Evolutionary conservation across 2,888 invertebrate genomes (phyloP).

Genomic region (Metallyticus violacea): DNA sequence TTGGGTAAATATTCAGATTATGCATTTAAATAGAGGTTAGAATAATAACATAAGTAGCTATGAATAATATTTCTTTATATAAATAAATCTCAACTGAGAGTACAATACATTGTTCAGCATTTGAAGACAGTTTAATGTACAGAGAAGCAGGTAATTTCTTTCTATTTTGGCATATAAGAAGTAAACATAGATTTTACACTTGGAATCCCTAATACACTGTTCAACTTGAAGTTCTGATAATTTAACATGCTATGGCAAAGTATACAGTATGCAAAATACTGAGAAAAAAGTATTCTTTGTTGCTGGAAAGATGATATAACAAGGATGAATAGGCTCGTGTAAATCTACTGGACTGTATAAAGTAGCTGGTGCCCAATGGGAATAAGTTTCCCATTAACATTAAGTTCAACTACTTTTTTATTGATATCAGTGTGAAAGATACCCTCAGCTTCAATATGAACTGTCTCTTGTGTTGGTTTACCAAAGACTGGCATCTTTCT

Average conservation of each 20-base stretch:
- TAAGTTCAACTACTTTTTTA: constrained; percentile 25
- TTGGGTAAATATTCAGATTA: no score
- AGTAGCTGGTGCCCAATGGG: constrained; percentile 14
- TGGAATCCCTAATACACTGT: neutral
- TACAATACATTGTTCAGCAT: neutral
- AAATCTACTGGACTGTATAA: constrained; percentile 22
- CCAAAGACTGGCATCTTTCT: constrained; percentile 70
- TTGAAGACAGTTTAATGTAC: neutral
- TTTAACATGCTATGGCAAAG: neutral
- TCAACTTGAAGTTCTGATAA: no score
- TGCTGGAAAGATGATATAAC: no score
- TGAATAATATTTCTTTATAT: neutral
- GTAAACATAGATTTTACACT: neutral
- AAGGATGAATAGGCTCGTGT: no score
- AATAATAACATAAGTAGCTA: neutral
- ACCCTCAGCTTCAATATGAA: constrained; percentile 49
- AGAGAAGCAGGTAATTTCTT: no score
- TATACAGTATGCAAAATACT: no score
- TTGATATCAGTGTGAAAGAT: constrained; percentile 45
- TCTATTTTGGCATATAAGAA: neutral
- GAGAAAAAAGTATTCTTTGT: no score
- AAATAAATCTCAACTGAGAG: neutral
- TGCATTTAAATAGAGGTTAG: no score
- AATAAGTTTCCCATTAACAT: constrained; percentile 17
- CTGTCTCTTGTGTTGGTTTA: constrained; percentile 62